Base-by-base conservation (phyloP, 2,888 invertebrate species). In the Bombylius major region DNA sequence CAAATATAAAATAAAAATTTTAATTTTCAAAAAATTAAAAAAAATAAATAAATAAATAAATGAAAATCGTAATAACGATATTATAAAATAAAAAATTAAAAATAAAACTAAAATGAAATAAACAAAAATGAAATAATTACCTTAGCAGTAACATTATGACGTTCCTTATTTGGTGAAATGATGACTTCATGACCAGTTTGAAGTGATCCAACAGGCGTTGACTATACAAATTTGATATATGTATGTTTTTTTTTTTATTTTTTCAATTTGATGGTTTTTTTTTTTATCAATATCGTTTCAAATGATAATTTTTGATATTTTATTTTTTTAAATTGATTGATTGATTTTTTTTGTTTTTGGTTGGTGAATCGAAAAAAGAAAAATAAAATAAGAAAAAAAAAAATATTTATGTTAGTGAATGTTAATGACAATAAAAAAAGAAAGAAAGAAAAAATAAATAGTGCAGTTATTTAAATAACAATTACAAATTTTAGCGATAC, bases 161-260 rank as follows among this genome's bases (percentile, higher is more conserved):
- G 82, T 74, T 91, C 92, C 69, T 91, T 83, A 76, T 89, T 90
- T 64, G 92, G 92, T 66, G 93, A 92, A 66, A 89, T 86, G 64
- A 93, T 86, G 64, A 89, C 85, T 78, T 94, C 93, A 73, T 92
- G 92, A 66, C 87, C 88, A 64, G 92, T 91, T 78, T 90, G 91
- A 70, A 92, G 79, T 53, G 93, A 92, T 70, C 91, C 91, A 70
- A 93, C 90, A 60, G 93, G 92, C 62, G 93, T 93, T 64, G 91
- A 91, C 93, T 93, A 83, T 58, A 36, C 36, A 36, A 36, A 36
- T 36, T 8, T 36, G 36, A 36, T 36, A 1, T 36, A n/a, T n/a
- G n/a, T 32, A 34, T 53, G n/a, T n/a, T n/a, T 53, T 36, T 36
- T 36, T 36, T 36, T 36, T 36, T 36, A 9, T 36, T 8, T 47